phyloP scores from a whole-genome alignment of 2,888 invertebrate genomes.

The Euproctis similis region DNA sequence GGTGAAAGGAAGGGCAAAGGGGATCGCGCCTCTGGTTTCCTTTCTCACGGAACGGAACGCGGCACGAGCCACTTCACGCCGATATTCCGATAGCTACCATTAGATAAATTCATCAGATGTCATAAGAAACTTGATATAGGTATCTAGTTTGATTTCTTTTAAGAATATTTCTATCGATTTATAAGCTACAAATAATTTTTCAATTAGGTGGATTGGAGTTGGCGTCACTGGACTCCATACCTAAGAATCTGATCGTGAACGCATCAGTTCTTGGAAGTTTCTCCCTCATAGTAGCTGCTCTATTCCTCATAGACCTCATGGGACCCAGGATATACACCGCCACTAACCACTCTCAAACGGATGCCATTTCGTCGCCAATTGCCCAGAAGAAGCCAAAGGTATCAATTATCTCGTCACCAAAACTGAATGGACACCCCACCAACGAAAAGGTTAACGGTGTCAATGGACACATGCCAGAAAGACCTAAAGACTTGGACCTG shows the following conservation, averaged over 20 bases:
- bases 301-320: conserved; percentile 81
- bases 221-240: conserved; percentile 82
- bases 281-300: conserved; percentile 79
- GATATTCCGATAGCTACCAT: too few species aligned
- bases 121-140: too few species aligned
- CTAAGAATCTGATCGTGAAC: conserved; percentile 80
- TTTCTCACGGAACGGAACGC: too few species aligned
- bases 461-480: neutral
- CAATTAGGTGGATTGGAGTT: conserved; percentile 79
- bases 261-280: conserved; percentile 82
- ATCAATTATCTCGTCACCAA: conserved; percentile 16
- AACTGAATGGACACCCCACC: conserved; percentile 12
- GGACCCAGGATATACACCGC: conserved; percentile 69
- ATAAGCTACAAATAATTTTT: conserved; percentile 2
- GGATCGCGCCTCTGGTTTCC: too few species aligned
- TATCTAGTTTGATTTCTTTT: too few species aligned
- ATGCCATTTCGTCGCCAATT: conserved; percentile 36
- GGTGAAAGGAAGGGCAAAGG: too few species aligned
- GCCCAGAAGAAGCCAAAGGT: conserved; percentile 29
- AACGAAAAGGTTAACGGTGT: conserved; percentile 25
- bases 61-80: too few species aligned
- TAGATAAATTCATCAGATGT: too few species aligned
- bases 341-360: conserved; percentile 59
- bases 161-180: neutral
- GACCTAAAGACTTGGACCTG: conserved; percentile 56